These are phyloP conservation scores for Athene cunicularia DNA, from an alignment of 2,113 vertebrate genomes.

Conservation along the genomic window DNA sequence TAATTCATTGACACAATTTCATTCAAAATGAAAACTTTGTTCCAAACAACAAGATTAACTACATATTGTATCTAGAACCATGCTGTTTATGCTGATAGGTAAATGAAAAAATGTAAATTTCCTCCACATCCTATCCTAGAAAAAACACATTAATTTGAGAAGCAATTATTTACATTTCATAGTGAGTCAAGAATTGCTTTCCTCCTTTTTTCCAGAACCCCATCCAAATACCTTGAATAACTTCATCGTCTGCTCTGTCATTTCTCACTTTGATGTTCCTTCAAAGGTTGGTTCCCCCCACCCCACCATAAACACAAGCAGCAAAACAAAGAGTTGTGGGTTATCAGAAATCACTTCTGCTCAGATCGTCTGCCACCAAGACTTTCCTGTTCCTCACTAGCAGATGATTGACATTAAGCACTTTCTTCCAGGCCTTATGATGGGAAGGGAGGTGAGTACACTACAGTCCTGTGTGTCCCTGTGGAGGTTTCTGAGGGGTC, in stretches of 20 bases:
- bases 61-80: neutral
- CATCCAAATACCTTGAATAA: neutral
- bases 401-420: neutral
- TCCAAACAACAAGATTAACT: neutral
- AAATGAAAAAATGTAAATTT: neutral
- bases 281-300: neutral
- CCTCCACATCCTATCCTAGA: rapidly evolving
- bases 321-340: neutral
- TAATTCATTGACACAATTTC: neutral
- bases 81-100: neutral
- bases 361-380: neutral
- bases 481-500: neutral
- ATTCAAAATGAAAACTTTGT: neutral
- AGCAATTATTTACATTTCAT: neutral
- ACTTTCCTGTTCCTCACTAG: neutral
- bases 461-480: neutral
- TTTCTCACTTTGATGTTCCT: neutral
- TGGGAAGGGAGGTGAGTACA: neutral
- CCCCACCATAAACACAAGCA: neutral
- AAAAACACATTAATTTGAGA: neutral
- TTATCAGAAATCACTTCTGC: neutral
- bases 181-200: neutral
- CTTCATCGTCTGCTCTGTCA: neutral
- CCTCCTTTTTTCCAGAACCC: neutral
- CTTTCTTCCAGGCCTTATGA: neutral